Base-by-base conservation (phyloP, 2,888 invertebrate species). In the Calliphora vomitoria region DNA sequence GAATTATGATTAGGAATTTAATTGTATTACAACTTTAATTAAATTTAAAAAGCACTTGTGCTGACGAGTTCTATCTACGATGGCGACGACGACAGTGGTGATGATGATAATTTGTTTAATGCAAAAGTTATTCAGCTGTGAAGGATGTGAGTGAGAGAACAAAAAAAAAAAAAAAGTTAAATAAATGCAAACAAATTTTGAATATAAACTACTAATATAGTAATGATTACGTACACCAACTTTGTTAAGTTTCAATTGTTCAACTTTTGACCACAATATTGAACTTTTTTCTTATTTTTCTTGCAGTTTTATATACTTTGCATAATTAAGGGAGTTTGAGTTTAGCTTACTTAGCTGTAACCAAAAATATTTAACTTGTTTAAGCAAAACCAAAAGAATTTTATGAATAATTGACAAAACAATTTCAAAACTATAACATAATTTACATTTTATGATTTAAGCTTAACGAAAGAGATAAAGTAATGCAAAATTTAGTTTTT, bases 51-150 rank as follows among this genome's bases (percentile, higher is more conserved):
- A 68, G 83, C 80, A 83, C 86, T 87, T 86, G 80, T 62, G 89
- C 86, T 86, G 90, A 86, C 38, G 64, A 38, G 50, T 20, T 31
- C 50, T 72, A 55, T 1, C 38, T 31, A 64, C 50, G 82, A 58
- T 62, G 55, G 47, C n/a, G 60, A 64, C 53, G 80, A 58, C 68
- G 55, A 53, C 13, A 53, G 60, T 82, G 44, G 60, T 76, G 69
- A 72, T 90, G 91, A 89, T 90, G 89, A 92, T 82, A 92, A 92
- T 91, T 87, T 82, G 62, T 69, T 87, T 69, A 85, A 87, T 92
- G 91, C 86, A 91, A 88, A 83, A 80, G 74, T 90, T 93, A 93
- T 83, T 91, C 91, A 92, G 92, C 91, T 93, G 93, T 93, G 93
- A 93, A 93, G 93, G 93, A 92, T 93, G 90, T 90, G 90, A 87